Evolutionary conservation across 1,140 invertebrate species (phyloP), one percentile per base, ranked within the genome.

Genomic region (Ips nitidus): DNA sequence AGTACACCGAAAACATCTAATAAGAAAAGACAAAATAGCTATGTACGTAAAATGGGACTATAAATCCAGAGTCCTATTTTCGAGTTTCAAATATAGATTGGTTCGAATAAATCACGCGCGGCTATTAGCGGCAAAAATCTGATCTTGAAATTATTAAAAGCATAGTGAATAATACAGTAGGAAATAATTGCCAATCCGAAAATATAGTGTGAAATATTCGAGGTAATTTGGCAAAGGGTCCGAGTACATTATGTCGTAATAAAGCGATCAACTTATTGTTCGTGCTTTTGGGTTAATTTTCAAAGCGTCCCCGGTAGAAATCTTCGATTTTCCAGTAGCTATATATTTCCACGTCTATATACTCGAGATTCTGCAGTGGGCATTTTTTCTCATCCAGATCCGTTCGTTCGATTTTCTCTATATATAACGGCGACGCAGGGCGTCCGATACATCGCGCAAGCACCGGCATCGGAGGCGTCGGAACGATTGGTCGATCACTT

Each of bases 331-430:
- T 65, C 63, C 63, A 56, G 52, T 36, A 56, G 63, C 52, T 65
- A 56, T 65, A 65, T 56, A 56, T 65, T 65, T 59, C 37, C 66
- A 37, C 58, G 55, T 53, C 59, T 69, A 69, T 69, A 69, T 69
- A 69, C 67, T 69, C 67, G n/a, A 63, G 67, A 53, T 63, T 62
- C 67, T 61, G 60, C 67, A 62, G 67, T 69, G 67, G 58, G 67
- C 58, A 56, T 56, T 62, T 69, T 69, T 69, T 57, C 38, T 63
- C 59, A 50, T 52, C 66, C 47, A 41, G 57, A 56, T 62, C 52
- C 59, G 60, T 69, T 63, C 67, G 67, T 69, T 69, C 67, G 67
- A 69, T 69, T 69, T 69, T 69, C 67, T 69, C 67, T 69, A 69
- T 57, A 69, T 42, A 63, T 63, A 69, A 60, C 59, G 67, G 39